Percentiles rank a stretch among this genome's conserved stretches.
These are phyloP conservation scores for Meiosimyza decipiens DNA, from an alignment of 2,888 invertebrate species.

Conservation along the genomic window DNA sequence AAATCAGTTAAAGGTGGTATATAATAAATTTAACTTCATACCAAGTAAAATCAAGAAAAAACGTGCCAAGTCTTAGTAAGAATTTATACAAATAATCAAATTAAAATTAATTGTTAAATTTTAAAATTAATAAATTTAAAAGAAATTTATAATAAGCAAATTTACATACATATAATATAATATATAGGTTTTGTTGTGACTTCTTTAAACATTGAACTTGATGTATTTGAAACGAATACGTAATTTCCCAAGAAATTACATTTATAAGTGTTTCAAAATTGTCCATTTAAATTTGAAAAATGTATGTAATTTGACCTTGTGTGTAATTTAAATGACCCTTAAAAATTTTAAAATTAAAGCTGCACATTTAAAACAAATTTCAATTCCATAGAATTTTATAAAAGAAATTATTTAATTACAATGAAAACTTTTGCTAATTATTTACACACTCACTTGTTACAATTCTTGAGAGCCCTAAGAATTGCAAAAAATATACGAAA, in stretches of 20 bases:
- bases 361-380: no score
- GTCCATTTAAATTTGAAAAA: no score
- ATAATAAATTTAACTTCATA: not conserved
- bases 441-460: constrained; percentile 22
- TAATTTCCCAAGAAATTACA: no score
- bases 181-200: constrained; percentile 7
- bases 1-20: not conserved
- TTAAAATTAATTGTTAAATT: constrained; percentile 14
- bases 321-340: no score
- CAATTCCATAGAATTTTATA: not conserved
- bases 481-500: constrained; percentile 43
- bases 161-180: not conserved
- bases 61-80: constrained; percentile 30
- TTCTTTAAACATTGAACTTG: not conserved
- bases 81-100: not conserved
- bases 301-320: no score
- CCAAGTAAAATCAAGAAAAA: not conserved
- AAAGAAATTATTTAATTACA: not conserved
- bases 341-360: no score
- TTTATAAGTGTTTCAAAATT: no score
- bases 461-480: constrained; percentile 57
- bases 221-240: no score
- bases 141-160: not conserved
- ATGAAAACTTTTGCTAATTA: constrained; percentile 1
- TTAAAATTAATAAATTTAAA: not conserved